Base-by-base conservation (phyloP, 2,888 invertebrate genomes). In the Monochamus alternatus region DNA sequence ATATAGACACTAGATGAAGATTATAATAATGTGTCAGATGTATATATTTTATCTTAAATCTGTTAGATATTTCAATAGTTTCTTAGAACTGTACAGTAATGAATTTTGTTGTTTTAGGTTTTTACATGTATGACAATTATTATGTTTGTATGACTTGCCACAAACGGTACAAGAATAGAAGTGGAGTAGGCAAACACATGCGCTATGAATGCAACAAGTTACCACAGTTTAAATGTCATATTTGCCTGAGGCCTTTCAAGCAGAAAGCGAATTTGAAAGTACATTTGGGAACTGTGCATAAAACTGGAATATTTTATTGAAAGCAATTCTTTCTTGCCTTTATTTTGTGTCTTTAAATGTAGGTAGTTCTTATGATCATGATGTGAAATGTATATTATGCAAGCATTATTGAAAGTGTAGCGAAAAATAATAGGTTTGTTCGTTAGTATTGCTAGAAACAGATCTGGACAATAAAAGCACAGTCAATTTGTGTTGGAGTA, bases 111-210 rank as follows among this genome's bases (percentile, higher is more conserved):
- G 60, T 69, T 69, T 69, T 60, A 69, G 69, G 69, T 0, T 69
- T 60, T 32, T 69, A 69, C 44, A 69, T 7, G 44, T 31, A 47
- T 59, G 69, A 69, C 9, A 59, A 69, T 38, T 69, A 31, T 47
- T 69, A 47, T 47, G 22, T 69, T 31, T 71, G 71, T 9, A 47
- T 59, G 14, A 62, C 63, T 2, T 85, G 85, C 70, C 70, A 77
- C 14, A 84, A 85, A 74, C 78, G 76, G 44, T 86, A 85, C 79
- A 84, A 83, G 68, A 80, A 83, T 65, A 75, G 79, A 59, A 79
- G 81, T 22, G 81, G 81, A 44, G 75, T 82, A 3, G 68, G 75
- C 44, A 78, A 70, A 9, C 81, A 81, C 63, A 76, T 69, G 38
- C 78, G 78, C 51, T 81, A 77, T 38, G 81, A 81, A 69, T 81